Evolutionary conservation across 2,797 vertebrate genomes (phyloP).

Genomic region (Hypotaenidia philippensis): DNA sequence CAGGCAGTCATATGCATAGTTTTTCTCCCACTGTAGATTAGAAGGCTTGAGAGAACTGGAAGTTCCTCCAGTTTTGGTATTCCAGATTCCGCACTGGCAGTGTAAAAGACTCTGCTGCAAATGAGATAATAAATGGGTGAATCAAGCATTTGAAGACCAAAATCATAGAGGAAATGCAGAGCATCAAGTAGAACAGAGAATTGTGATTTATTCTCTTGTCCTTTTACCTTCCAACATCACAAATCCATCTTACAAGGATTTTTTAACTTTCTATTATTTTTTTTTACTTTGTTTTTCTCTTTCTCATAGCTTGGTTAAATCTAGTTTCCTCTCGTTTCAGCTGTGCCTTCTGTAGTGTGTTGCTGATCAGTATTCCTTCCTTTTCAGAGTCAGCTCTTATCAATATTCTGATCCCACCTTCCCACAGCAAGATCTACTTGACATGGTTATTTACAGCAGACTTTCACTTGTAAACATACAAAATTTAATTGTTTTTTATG

Average conservation of each 20-base stretch:
- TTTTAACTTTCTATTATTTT: neutral
- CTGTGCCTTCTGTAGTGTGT: neutral
- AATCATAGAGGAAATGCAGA: neutral
- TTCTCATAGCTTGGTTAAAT: neutral
- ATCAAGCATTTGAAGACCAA: neutral
- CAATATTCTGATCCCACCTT: conserved; percentile 17
- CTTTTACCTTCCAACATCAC: neutral
- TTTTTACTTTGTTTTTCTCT: neutral
- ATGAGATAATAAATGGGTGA: neutral
- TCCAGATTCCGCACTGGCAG: neutral
- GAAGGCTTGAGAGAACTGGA: neutral
- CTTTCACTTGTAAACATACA: conserved; percentile 43
- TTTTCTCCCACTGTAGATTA: neutral
- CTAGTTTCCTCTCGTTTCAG: neutral
- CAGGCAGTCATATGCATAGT: neutral
- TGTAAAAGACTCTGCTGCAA: neutral
- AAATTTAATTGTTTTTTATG: conserved; percentile 60
- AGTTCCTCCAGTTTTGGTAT: neutral
- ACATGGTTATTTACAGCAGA: conserved; percentile 66
- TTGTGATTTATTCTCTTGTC: neutral
- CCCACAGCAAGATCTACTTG: conserved; percentile 27
- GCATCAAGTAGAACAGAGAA: neutral
- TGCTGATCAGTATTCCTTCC: neutral
- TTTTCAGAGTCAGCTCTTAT: neutral
- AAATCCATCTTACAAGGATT: neutral